Evolutionary conservation across 1,140 invertebrate species (phyloP), one percentile per base, ranked within the genome.

Genomic region (Prorops nasuta): DNA sequence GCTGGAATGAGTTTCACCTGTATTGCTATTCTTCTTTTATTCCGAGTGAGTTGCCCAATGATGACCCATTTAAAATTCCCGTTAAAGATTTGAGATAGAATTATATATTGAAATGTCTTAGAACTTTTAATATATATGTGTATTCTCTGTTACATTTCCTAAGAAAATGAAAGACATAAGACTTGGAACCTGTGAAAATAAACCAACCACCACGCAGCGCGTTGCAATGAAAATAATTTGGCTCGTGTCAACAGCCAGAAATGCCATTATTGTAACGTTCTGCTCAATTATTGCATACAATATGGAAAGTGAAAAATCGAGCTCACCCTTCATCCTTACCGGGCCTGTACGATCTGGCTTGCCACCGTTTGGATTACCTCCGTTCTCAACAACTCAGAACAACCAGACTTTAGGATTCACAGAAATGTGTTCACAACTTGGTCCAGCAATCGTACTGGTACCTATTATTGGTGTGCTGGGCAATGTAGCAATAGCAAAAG

Each of bases 401-500:
- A 81, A 81, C 58, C 65, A 64, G 1, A 84, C 83, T 12, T 62
- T 81, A 10, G 71, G 60, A 38, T 82, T 84, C 50, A 44, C 69
- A 9, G 79, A 83, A 42, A 81, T 87, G 72, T 63, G 80, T 51
- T 67, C 82, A 0, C 86, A 89, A 66, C 72, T 90, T 15, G 88
- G 88, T 3, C 83, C 86, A 0, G 89, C 88, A 0, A 85, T 92
- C 44, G 69, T 90, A 20, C 74, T 92, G 7, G 83, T 94, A 3
- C 89, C 90, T 8, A 80, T 92, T n/a, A 88, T 92, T 51, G 88
- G 85, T 0, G 87, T 92, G 1, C 72, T 92, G 19, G 90, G 89
- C 35, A 91, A 92, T 58, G 88, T 92, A 0, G 90, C 90, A 2
- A 92, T 93, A 49, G 89, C 90, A 0, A 94, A 92, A 66, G 88